These are phyloP conservation scores for Rhodophaea formosa DNA, from an alignment of 2,888 invertebrate species.

Conservation along the genomic window DNA sequence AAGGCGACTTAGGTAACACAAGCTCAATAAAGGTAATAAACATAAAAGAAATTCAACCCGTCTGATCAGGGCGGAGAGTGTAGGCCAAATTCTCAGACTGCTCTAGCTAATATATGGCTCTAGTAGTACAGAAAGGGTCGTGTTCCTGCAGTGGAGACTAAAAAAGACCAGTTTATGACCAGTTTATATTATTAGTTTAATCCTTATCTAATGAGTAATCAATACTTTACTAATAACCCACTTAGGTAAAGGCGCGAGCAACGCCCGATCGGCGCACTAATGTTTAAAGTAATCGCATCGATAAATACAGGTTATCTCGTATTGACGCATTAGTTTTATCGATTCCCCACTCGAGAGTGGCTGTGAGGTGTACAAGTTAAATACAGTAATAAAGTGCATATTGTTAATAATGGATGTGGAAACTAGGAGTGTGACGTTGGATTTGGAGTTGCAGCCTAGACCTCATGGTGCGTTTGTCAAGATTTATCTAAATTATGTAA, in stretches of 20 bases:
- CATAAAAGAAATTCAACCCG: no score
- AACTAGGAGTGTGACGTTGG: constrained; percentile 30
- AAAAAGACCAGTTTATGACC: no score
- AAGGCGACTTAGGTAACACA: no score
- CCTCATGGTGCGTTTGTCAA: constrained; percentile 30
- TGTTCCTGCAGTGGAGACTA: no score
- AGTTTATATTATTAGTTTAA: no score
- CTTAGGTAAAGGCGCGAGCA: neutral
- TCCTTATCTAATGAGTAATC: neutral
- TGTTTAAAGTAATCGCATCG: neutral
- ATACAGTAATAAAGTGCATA: constrained; percentile 22
- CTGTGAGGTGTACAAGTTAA: constrained; percentile 17
- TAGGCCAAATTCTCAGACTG: no score
- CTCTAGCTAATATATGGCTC: no score
- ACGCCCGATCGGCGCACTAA: neutral
- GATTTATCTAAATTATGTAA: neutral
- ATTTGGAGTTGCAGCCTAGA: constrained; percentile 50
- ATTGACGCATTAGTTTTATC: constrained; percentile 69
- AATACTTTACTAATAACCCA: neutral
- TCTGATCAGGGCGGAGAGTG: no score
- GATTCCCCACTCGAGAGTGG: constrained; percentile 28
- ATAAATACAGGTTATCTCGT: constrained; percentile 47
- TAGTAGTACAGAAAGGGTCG: no score
- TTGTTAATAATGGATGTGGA: constrained; percentile 41
- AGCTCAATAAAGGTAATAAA: no score